Evolutionary conservation across 2,113 vertebrate species (phyloP).

Genomic region (Sceloporus undulatus): DNA sequence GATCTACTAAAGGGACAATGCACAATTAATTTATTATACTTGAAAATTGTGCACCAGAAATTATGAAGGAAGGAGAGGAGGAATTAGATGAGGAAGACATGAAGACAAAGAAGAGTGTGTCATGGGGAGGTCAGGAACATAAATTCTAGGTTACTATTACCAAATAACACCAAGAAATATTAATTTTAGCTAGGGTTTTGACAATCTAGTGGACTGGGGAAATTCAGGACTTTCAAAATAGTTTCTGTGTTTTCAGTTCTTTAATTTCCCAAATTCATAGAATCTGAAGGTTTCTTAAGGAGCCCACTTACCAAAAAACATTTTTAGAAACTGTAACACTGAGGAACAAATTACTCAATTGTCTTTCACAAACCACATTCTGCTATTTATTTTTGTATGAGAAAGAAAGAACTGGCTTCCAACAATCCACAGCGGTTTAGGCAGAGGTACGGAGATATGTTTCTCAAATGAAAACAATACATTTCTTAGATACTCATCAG

Average conservation of each 20-base stretch:
- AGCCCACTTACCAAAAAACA: conserved; percentile 1
- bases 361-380: background rate
- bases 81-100: background rate
- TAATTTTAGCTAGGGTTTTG: background rate
- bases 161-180: background rate
- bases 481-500: background rate
- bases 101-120: too few relatives aligned
- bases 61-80: background rate
- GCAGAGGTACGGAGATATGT: background rate
- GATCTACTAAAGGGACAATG: background rate
- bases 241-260: background rate
- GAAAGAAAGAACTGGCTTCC: background rate
- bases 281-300: background rate
- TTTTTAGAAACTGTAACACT: too few relatives aligned
- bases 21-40: background rate
- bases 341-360: background rate
- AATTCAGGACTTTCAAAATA: background rate
- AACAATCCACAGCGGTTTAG: background rate
- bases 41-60: background rate
- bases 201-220: background rate
- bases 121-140: background rate
- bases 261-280: background rate
- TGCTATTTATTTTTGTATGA: background rate
- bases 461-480: background rate
- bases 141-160: background rate